These are phyloP conservation scores for Manduca sexta DNA, from an alignment of 1,140 invertebrate genomes.

Conservation along the genomic window DNA sequence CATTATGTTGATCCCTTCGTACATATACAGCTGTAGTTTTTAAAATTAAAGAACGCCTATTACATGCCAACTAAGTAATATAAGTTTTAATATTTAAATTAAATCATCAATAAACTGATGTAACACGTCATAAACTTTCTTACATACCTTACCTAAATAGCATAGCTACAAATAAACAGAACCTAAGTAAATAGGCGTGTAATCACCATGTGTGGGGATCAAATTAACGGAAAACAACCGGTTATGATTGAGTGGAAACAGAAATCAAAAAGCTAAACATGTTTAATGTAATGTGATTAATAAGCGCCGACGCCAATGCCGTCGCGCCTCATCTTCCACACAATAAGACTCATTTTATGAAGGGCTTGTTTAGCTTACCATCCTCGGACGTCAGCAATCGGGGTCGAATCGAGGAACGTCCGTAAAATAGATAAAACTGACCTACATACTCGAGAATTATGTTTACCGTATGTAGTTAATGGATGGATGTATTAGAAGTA, in stretches of 20 bases:
- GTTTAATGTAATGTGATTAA: slow-evolving; percentile 55
- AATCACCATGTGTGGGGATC: background rate
- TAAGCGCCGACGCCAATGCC: slow-evolving; percentile 28
- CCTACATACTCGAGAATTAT: no score
- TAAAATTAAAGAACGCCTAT: no score
- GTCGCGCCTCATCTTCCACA: slow-evolving; percentile 27
- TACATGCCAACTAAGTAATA: no score
- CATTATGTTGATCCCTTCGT: no score
- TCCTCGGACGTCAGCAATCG: slow-evolving; percentile 41
- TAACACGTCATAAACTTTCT: no score
- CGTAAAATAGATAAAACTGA: background rate
- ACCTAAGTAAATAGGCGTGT: background rate
- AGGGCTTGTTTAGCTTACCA: slow-evolving; percentile 36
- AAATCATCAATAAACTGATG: no score
- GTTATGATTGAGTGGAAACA: background rate
- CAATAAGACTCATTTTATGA: slow-evolving; percentile 41
- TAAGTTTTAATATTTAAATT: no score
- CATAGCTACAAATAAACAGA: no score
- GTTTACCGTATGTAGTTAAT: no score
- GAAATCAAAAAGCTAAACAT: slow-evolving; percentile 23
- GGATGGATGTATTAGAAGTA: no score
- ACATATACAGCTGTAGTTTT: no score
- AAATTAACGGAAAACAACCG: slow-evolving; percentile 9
- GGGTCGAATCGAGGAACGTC: slow-evolving; percentile 21
- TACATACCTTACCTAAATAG: no score